A percentile compares a stretch with the other conserved stretches of the same genome.
Conservation (phyloP, 2,797 vertebrate genomes). For the Melanotaenia maccullochi region DNA sequence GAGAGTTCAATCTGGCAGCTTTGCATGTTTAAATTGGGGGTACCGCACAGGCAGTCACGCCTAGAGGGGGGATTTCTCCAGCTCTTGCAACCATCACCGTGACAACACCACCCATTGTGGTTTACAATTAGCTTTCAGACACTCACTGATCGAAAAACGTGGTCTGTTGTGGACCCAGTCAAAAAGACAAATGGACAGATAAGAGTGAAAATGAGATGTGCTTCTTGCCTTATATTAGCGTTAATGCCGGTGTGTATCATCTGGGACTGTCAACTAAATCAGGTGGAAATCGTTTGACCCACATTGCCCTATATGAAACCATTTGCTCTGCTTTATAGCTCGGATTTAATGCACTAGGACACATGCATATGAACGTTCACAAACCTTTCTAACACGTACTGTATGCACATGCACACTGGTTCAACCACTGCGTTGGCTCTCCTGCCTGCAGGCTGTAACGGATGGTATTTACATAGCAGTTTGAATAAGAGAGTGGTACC, state of each 20-base stretch:
- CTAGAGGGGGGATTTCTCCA: slow-evolving; percentile 31
- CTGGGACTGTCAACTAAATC: slow-evolving; percentile 53
- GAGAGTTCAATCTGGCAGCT: slow-evolving; percentile 53
- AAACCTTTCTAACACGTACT: not conserved
- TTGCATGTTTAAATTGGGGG: slow-evolving; percentile 59
- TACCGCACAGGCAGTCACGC: slow-evolving; percentile 49
- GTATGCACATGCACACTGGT: not conserved
- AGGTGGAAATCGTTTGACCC: slow-evolving; percentile 61
- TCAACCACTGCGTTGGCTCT: slow-evolving; percentile 15
- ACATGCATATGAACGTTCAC: not conserved
- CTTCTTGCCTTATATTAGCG: slow-evolving; percentile 33
- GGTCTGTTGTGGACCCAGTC: slow-evolving; percentile 24
- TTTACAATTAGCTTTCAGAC: slow-evolving; percentile 68
- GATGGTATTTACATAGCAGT: slow-evolving; percentile 70
- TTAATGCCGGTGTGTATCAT: slow-evolving; percentile 50
- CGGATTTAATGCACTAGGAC: slow-evolving; percentile 53
- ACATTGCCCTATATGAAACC: slow-evolving; percentile 52
- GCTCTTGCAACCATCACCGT: slow-evolving; percentile 54
- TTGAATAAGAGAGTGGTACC: slow-evolving; percentile 63
- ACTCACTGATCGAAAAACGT: slow-evolving; percentile 38
- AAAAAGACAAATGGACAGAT: slow-evolving; percentile 10
- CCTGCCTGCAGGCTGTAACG: slow-evolving; percentile 44
- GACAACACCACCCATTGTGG: slow-evolving; percentile 55
- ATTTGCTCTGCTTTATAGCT: slow-evolving; percentile 52
- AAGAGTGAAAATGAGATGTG: slow-evolving; percentile 15